Percentiles rank a stretch among this genome's conserved stretches.
Conservation (phyloP, 2,888 invertebrate species). For the Parelbella ahira region DNA sequence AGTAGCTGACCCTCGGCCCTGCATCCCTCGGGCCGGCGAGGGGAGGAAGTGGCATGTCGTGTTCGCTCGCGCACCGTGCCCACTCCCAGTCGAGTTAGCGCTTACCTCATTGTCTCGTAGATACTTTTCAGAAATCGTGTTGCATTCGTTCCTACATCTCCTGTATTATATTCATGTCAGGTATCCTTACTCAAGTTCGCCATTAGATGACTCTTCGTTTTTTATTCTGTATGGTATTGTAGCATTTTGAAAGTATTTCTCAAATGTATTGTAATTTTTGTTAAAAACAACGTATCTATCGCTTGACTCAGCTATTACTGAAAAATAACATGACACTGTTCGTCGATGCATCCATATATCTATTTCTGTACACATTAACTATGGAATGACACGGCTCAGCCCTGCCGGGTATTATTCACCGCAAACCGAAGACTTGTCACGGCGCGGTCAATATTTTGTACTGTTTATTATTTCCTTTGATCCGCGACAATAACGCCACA, state of each 20-base stretch:
- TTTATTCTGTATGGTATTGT: too few species aligned
- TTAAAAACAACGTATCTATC: too few species aligned
- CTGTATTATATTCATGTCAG: not conserved
- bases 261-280: too few species aligned
- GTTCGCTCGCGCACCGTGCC: slow-evolving; percentile 29
- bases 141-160: slow-evolving; percentile 2
- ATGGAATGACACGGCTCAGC: slow-evolving; percentile 32
- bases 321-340: too few species aligned
- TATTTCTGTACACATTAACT: slow-evolving; percentile 64
- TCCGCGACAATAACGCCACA: slow-evolving; percentile 52
- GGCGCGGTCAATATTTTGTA: slow-evolving; percentile 60
- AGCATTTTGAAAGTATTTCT: too few species aligned
- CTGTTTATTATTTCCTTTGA: slow-evolving; percentile 69
- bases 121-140: slow-evolving; percentile 10
- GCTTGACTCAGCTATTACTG: too few species aligned
- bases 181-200: not conserved
- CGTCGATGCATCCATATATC: too few species aligned
- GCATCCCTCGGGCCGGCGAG: slow-evolving; percentile 26
- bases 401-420: slow-evolving; percentile 51
- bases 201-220: too few species aligned
- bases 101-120: slow-evolving; percentile 12
- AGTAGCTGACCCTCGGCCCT: slow-evolving; percentile 58
- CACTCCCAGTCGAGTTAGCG: slow-evolving; percentile 18
- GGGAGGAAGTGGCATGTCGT: slow-evolving; percentile 30
- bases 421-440: slow-evolving; percentile 61